A percentile compares a stretch with the other conserved stretches of the same genome.
Conservation (phyloP, 2,888 invertebrate genomes). For the Tetramorium bicarinatum region DNA sequence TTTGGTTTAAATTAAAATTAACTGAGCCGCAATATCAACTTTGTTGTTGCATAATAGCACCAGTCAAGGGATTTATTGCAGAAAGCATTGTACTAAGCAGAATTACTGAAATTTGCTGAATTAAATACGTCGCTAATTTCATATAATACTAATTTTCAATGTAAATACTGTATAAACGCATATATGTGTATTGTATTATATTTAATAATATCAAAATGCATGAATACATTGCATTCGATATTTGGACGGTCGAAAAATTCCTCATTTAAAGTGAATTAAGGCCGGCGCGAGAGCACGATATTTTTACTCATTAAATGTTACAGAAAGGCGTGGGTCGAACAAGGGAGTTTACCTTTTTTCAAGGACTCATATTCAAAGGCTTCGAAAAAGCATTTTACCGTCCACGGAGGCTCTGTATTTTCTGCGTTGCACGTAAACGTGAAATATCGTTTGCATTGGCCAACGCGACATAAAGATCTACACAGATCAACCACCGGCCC, state of each 20-base stretch:
- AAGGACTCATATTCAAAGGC: background rate
- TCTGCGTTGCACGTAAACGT: background rate
- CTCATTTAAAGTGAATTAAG: background rate
- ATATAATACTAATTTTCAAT: conserved; percentile 11
- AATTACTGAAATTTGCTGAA: conserved; percentile 42
- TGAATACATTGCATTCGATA: background rate
- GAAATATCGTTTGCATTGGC: conserved; percentile 33
- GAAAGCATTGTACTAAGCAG: conserved; percentile 32
- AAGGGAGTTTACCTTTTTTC: background rate
- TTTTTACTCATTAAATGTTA: conserved; percentile 26
- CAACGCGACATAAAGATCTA: conserved; percentile 7
- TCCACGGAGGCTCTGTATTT: background rate
- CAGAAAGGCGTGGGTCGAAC: background rate
- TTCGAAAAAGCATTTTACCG: background rate
- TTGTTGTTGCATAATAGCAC: conserved; percentile 43
- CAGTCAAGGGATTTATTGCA: conserved; percentile 50
- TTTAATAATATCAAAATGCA: background rate
- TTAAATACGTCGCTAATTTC: conserved; percentile 41
- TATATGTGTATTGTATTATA: background rate
- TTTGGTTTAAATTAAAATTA: conserved; percentile 57
- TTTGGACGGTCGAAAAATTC: background rate
- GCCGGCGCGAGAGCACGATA: background rate
- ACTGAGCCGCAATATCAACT: conserved; percentile 40
- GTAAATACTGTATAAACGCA: conserved; percentile 22
- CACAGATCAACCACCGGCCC: conserved; percentile 16